Conservation (phyloP, 2,888 invertebrate species). For the Brenthis ino region DNA sequence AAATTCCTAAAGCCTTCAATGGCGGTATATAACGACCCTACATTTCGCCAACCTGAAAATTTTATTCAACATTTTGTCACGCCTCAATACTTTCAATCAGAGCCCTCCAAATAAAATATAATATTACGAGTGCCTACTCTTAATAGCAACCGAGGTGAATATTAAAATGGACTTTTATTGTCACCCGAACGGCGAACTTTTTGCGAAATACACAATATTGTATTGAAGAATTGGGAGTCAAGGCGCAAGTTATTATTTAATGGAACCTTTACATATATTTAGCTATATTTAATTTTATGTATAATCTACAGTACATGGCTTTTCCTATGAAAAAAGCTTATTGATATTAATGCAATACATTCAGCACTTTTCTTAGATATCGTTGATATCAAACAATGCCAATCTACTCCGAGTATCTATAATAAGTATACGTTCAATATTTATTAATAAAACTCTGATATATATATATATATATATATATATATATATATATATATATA, state of each 20-base stretch:
- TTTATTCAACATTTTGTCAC: constrained; percentile 77
- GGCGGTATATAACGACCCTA: constrained; percentile 64
- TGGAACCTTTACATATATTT: constrained; percentile 1
- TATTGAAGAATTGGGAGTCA: background rate
- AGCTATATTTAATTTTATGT: background rate
- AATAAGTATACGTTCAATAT: too few relatives aligned
- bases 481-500: too few relatives aligned
- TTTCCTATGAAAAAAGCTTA: too few relatives aligned
- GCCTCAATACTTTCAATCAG: constrained; percentile 65
- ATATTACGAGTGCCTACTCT: constrained; percentile 53
- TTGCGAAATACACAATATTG: constrained; percentile 7
- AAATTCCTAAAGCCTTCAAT: constrained; percentile 53
- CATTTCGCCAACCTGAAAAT: constrained; percentile 74
- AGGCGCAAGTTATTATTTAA: constrained; percentile 10
- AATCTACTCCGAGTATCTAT: too few relatives aligned
- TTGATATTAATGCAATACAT: too few relatives aligned
- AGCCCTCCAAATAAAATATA: constrained; percentile 60
- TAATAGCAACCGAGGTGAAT: constrained; percentile 66
- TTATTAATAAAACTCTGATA: too few relatives aligned
- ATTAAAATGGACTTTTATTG: constrained; percentile 59
- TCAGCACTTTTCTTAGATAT: too few relatives aligned
- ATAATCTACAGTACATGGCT: too few relatives aligned
- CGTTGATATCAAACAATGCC: too few relatives aligned
- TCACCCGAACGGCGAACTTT: constrained; percentile 48
- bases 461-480: too few relatives aligned